Conservation (phyloP, 2,113 vertebrate species). For the Dipodomys spectabilis region DNA sequence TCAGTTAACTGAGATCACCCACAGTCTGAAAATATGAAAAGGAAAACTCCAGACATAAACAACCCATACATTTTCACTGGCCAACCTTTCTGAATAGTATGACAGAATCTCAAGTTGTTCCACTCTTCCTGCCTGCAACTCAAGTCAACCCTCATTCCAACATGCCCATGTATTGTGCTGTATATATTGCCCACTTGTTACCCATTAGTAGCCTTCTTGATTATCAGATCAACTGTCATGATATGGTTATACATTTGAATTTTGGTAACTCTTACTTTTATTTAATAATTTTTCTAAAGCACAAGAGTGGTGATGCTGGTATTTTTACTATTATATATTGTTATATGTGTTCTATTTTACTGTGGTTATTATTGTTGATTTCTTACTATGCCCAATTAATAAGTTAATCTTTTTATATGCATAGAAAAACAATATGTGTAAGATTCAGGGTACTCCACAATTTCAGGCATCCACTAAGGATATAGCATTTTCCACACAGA, state of each 20-base stretch:
- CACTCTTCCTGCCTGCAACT: neutral
- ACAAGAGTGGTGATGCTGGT: neutral
- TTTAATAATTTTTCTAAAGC: neutral
- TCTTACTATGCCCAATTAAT: neutral
- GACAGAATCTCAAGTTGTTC: neutral
- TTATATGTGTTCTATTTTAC: neutral
- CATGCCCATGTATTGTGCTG: too few relatives aligned
- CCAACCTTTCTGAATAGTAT: neutral
- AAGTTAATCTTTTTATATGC: neutral
- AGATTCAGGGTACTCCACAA: neutral
- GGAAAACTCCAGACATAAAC: neutral
- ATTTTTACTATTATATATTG: neutral
- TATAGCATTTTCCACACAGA: too few relatives aligned
- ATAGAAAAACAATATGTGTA: neutral
- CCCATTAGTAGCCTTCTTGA: neutral
- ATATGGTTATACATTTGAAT: too few relatives aligned
- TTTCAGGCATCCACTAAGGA: neutral
- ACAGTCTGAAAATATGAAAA: neutral
- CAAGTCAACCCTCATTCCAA: neutral
- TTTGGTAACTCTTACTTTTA: neutral
- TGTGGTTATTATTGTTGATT: neutral
- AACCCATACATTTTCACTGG: neutral
- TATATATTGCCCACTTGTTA: neutral
- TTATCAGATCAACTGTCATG: neutral
- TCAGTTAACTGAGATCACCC: neutral